Percentiles rank a stretch among this genome's conserved stretches.
These are phyloP conservation scores for Hybos culiciformis DNA, from an alignment of 2,888 invertebrate genomes.

Conservation along the genomic window DNA sequence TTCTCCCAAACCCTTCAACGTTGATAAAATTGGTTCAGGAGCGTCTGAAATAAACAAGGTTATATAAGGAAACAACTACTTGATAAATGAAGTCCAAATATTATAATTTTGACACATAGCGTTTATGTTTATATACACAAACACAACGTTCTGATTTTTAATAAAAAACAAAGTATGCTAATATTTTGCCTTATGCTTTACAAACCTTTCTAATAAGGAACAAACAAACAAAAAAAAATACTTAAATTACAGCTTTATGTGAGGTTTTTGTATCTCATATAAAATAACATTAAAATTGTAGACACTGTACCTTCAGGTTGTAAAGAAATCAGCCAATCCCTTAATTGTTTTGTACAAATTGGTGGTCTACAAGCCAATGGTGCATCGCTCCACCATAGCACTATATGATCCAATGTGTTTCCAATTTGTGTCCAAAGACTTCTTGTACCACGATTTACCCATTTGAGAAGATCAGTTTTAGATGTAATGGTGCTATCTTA, in stretches of 20 bases:
- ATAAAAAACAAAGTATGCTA: not conserved
- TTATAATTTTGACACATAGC: not conserved
- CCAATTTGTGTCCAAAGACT: slow-evolving; percentile 67
- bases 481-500: no score
- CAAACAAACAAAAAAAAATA: no score
- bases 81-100: no score
- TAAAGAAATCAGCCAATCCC: slow-evolving; percentile 43
- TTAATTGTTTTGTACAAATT: slow-evolving; percentile 47
- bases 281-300: not conserved
- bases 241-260: no score
- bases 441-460: slow-evolving; percentile 28
- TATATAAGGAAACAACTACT: no score
- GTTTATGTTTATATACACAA: not conserved
- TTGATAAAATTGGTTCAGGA: slow-evolving; percentile 53
- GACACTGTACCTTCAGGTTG: slow-evolving; percentile 28
- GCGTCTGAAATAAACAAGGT: slow-evolving; percentile 38
- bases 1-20: slow-evolving; percentile 60
- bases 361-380: slow-evolving; percentile 54
- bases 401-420: slow-evolving; percentile 60
- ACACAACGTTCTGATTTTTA: not conserved
- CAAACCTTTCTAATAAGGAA: no score
- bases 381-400: slow-evolving; percentile 71
- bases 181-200: no score
- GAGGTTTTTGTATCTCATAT: not conserved
- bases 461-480: slow-evolving; percentile 24